Evolutionary conservation across 2,888 invertebrate species (phyloP).

Genomic region (Electrophaes corylata): DNA sequence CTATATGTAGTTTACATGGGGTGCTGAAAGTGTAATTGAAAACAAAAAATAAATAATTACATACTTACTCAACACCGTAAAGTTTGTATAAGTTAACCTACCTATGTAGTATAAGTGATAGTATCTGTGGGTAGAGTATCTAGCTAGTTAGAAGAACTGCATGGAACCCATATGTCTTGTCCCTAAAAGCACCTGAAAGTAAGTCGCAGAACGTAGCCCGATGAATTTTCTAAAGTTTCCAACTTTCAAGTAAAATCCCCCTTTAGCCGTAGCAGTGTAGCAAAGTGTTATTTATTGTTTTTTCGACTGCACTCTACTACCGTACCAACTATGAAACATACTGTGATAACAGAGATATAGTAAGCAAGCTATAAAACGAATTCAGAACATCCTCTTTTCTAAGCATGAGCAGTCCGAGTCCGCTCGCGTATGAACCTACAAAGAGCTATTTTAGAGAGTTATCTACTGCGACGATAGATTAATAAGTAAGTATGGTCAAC

Average conservation of each 20-base stretch:
- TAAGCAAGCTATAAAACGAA: not conserved
- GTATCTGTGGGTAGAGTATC: no score
- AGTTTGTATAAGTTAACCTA: no score
- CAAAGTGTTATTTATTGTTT: slow-evolving; percentile 55
- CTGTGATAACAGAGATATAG: slow-evolving; percentile 7
- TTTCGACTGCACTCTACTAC: slow-evolving; percentile 39
- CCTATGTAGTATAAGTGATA: no score
- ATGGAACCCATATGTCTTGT: slow-evolving; percentile 11
- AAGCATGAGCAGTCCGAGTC: not conserved
- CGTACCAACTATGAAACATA: slow-evolving; percentile 2
- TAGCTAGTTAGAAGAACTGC: not conserved
- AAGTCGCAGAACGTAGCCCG: slow-evolving; percentile 15
- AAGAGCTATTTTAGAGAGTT: no score
- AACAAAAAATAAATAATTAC: no score
- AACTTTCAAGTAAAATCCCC: slow-evolving; percentile 21
- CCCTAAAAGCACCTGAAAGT: slow-evolving; percentile 16
- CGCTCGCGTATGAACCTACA: not conserved
- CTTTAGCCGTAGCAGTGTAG: slow-evolving; percentile 17
- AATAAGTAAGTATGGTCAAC: no score
- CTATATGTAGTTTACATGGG: no score
- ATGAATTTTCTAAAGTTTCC: slow-evolving; percentile 30
- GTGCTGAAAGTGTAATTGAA: no score
- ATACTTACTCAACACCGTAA: no score
- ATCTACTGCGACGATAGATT: no score
- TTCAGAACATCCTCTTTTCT: not conserved